Evolutionary conservation across 2,113 vertebrate genomes (phyloP), one percentile per base, ranked within the genome.

Genomic region (Leptocoma aspasia): DNA sequence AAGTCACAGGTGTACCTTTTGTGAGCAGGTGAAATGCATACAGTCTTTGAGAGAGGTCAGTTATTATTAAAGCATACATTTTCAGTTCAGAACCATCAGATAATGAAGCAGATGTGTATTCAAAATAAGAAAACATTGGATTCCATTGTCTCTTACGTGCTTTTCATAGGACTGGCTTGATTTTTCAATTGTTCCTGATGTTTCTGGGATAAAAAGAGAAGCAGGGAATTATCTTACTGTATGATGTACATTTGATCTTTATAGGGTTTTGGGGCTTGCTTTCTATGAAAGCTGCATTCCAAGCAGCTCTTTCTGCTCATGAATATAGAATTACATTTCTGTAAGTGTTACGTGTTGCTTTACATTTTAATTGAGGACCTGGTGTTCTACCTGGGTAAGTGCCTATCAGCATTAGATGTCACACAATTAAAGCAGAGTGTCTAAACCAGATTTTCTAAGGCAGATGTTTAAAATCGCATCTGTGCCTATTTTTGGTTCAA

Each of bases 351-450:
- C 56, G 44, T 22, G 28, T 59, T 93, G 84, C 90, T 94, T 92
- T 93, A 93, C 86, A 83, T 96, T 95, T 92, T 93, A 95, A 86
- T 95, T 4, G 73, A 92, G 84, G 79, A 78, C 78, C 77, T 96
- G 75, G 50, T 95, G 73, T 96, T 88, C 71, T 96, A 88, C 60
- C 52, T 2, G 65, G 80, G 41, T 87, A 95, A 92, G 88, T 96
- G 94, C 80, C 90, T 86, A 71, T 95, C 89, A 89, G 86, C 72
- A 89, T 95, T 95, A 95, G 89, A 81, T 84, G 96, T 79, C 78
- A 94, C 90, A 90, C 94, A 97, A 95, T 97, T 96, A 97, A 97
- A 94, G 93, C 70, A 85, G 90, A 94, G 87, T 97, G 91, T 89
- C 95, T 97, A 93, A 96, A 83, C 53, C 90, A 94, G 61, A 87